Evolutionary conservation across 2,797 vertebrate genomes (phyloP), one percentile per base, ranked within the genome.

Genomic region (Coccyzus lansbergi): DNA sequence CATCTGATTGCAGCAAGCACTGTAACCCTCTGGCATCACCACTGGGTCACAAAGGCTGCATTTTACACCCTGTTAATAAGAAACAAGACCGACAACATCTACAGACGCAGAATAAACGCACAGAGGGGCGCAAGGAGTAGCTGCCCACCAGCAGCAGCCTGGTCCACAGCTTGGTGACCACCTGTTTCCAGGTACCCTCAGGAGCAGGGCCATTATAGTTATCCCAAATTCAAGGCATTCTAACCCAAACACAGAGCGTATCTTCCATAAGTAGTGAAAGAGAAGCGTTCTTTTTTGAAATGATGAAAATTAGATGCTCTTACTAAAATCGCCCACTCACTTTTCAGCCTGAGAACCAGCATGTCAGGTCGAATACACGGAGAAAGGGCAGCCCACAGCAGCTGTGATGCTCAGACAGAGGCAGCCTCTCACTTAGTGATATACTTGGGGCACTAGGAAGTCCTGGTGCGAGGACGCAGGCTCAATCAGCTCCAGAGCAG

Each of bases 361-460:
- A 40, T 1, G 3, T 11, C 0, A 0, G 51, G 48, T 79, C 0
- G 0, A 72, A 44, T 65, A 15, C 0, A 0, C 1, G 2, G 68
- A n/a, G 29, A 12, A 29, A 11, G 46, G 38, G 38, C 9, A 6
- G 52, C 70, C 40, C 63, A 7, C 1, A 0, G n/a, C n/a, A 74
- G 68, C 15, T 0, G 0, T 2, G 28, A 18, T 14, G 36, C 56
- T 72, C 53, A 51, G 56, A 18, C 3, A 31, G 29, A 25, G 87
- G 33, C 49, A 75, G 55, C 56, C 44, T 34, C 83, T 75, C 1
- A 1, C 16, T 33, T n/a, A 42, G 36, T 3, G 3, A 46, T 28
- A 15, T 14, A 21, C 55, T 52, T 0, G 0, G 58, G 60, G 52
- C 16, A 60, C 36, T 38, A 40, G 33, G 60, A 91, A 60, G 34